Percentiles rank a stretch among this genome's conserved stretches.
phyloP scores from a whole-genome alignment of 2,113 vertebrate genomes.

The Morone saxatilis region DNA sequence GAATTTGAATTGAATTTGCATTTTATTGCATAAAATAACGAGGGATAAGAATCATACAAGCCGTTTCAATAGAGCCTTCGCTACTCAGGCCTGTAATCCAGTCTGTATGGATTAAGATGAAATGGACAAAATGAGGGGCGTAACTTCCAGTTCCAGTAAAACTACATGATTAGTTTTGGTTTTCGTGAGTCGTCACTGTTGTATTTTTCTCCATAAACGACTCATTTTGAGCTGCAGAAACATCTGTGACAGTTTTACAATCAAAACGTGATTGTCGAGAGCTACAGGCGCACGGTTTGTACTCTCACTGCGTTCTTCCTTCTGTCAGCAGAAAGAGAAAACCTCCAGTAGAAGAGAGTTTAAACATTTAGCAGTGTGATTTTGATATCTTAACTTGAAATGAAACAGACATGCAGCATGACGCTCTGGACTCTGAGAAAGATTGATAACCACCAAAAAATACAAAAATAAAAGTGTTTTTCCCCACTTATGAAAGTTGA shows the following conservation, averaged over 20 bases:
- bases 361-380: background rate
- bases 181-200: background rate
- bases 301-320: background rate
- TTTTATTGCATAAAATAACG: no score
- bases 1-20: no score
- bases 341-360: background rate
- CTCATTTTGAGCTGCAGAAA: background rate
- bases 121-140: no score
- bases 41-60: no score
- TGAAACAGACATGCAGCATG: background rate
- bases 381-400: background rate
- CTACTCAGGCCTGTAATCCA: no score
- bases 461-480: background rate
- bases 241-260: background rate
- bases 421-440: background rate
- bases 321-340: background rate
- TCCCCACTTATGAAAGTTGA: background rate
- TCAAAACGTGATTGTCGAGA: background rate
- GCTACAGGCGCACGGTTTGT: background rate
- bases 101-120: no score
- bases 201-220: background rate
- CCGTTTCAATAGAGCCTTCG: no score
- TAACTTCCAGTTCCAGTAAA: no score
- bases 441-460: background rate
- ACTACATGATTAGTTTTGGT: background rate